Evolutionary conservation across 1,140 invertebrate genomes (phyloP).

Genomic region (Andricus grossulariae): DNA sequence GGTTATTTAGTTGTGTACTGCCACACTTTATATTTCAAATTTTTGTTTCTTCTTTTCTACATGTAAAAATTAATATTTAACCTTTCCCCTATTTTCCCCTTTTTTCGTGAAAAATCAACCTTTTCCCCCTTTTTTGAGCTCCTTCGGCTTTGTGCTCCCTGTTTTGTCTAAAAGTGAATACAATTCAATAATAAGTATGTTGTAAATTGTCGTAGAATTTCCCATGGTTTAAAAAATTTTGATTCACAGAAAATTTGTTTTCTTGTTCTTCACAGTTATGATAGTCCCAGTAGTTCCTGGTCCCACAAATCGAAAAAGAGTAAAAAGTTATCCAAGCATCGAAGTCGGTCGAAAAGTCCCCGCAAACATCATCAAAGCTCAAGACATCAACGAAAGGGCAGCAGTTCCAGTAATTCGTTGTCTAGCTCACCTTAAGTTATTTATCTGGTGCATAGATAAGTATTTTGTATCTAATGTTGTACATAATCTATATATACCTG

Average conservation of each 20-base stretch:
- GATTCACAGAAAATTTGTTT: constrained; percentile 29
- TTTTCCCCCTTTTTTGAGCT: too few species aligned
- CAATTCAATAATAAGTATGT: too few species aligned
- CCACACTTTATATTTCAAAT: too few species aligned
- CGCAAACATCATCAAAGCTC: constrained; percentile 61
- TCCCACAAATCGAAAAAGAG: constrained; percentile 70
- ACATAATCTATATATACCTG: constrained; percentile 23
- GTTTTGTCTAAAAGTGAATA: too few species aligned
- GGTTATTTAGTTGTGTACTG: too few species aligned
- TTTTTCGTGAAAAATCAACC: too few species aligned
- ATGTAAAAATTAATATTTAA: too few species aligned
- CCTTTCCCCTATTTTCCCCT: too few species aligned
- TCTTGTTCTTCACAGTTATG: constrained; percentile 58
- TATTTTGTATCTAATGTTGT: constrained; percentile 13
- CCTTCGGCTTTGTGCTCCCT: too few species aligned
- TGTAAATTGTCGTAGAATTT: too few species aligned
- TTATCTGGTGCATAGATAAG: constrained; percentile 16
- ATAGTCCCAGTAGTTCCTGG: constrained; percentile 67
- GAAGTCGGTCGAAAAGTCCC: constrained; percentile 68
- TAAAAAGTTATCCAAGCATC: constrained; percentile 70
- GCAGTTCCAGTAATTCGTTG: constrained; percentile 66
- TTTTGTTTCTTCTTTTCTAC: too few species aligned
- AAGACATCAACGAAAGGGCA: constrained; percentile 59
- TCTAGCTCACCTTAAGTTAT: constrained; percentile 61
- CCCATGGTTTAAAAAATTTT: not conserved